Base-by-base conservation (phyloP, 2,888 invertebrate genomes). In the Heliconius aoede region DNA sequence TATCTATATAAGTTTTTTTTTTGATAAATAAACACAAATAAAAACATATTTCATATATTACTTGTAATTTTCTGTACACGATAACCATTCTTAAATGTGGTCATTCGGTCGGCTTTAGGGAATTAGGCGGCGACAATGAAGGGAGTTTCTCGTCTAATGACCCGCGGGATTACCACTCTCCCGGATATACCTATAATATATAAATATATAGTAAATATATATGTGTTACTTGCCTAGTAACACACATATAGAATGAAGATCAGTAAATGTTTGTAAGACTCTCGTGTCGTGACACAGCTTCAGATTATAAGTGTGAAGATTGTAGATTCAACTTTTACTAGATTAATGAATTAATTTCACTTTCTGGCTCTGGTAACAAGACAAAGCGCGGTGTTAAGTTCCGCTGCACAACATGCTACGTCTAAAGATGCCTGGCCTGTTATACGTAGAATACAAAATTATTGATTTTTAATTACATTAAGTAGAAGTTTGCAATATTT, bases 91-190 rank as follows among this genome's bases (percentile, higher is more conserved):
- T 51, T 69, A 69, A 74, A 69, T 62, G 46, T 69, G 69, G 68
- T 62, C 61, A 74, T 74, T 62, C 61, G 32, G 51, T 51, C 46
- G 69, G 62, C 51, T 75, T 51, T 62, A 71, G 26, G 51, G 32
- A 62, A 75, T 71, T 71, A 71, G 26, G 51, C 24, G 55, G 26
- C 26, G 51, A 62, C 55, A 71, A 75, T 71, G 51, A 62, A 24
- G 51, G 69, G 24, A 69, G 21, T 75, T 75, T 62, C 62, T 51
- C 69, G 69, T 69, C 61, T 74, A 69, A 69, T 61, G 60, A 69
- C 30, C 74, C 61, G 32, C 51, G 51, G 55, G 51, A 71, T 71
- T 71, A 55, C 30, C 46, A 61, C 69, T 51, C 18, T 18, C 74
- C 61, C 60, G 72, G 72, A 72, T 60, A 32, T 32, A 58, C 21